Evolutionary conservation across 2,113 vertebrate genomes (phyloP).

Genomic region (Lophura nycthemera): DNA sequence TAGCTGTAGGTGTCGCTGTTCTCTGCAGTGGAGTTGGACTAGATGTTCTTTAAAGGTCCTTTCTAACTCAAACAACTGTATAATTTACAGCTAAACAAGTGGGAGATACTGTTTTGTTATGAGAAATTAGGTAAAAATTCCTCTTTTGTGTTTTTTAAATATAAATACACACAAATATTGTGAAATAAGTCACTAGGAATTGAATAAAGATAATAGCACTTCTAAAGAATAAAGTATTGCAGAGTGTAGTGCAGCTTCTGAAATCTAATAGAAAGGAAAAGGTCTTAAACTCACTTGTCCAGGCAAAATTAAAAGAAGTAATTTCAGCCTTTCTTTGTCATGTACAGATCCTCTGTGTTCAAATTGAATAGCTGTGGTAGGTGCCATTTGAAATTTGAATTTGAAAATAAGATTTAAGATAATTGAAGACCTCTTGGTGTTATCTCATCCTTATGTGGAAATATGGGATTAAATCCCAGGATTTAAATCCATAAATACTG

Average conservation of each 20-base stretch:
- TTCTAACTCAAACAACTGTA: too few relatives aligned
- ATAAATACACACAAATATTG: not conserved
- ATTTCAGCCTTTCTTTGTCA: not conserved
- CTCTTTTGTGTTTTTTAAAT: not conserved
- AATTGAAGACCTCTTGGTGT: not conserved
- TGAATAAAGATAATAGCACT: not conserved
- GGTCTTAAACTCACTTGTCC: not conserved
- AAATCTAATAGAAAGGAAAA: not conserved
- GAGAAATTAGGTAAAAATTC: not conserved
- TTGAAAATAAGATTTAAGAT: not conserved
- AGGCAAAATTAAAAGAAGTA: not conserved
- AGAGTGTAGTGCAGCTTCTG: not conserved
- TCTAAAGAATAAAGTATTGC: not conserved
- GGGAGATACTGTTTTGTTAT: not conserved
- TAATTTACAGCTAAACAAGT: not conserved
- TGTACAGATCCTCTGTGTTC: not conserved
- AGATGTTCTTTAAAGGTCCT: too few relatives aligned
- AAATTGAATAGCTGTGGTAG: not conserved
- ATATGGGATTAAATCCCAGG: not conserved
- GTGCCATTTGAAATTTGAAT: not conserved
- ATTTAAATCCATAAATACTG: not conserved
- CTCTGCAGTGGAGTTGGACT: too few relatives aligned
- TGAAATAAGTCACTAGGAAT: not conserved
- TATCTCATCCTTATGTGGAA: not conserved
- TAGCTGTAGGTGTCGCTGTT: too few relatives aligned